A percentile compares a stretch with the other conserved stretches of the same genome.
These are phyloP conservation scores for Cebidichthys violaceus DNA, from an alignment of 2,113 vertebrate species.

Conservation along the genomic window DNA sequence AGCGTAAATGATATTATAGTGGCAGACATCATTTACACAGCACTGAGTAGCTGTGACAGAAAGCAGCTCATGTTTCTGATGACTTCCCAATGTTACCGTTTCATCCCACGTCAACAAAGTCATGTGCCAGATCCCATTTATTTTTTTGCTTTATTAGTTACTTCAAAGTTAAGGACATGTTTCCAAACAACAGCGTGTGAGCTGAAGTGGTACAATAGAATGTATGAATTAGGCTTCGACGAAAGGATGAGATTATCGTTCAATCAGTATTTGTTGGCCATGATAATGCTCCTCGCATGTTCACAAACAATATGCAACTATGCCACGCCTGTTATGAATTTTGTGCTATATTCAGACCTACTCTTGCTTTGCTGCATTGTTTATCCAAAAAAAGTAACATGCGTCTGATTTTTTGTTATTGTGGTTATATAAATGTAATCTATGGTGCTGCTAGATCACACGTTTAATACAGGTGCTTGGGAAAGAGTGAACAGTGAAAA, in stretches of 20 bases:
- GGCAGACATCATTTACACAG: conserved; percentile 43
- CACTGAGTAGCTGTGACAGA: conserved; percentile 45
- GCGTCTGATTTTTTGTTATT: background rate
- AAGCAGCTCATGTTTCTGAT: conserved; percentile 64
- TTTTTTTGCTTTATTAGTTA: background rate
- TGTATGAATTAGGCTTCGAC: background rate
- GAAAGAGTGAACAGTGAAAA: too few relatives aligned
- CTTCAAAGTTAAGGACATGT: conserved; percentile 1
- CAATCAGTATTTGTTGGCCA: background rate
- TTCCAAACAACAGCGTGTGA: background rate
- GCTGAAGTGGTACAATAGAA: background rate
- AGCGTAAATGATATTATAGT: conserved; percentile 32
- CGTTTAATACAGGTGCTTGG: background rate
- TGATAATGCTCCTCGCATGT: background rate
- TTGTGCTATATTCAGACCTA: background rate
- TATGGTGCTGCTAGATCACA: background rate
- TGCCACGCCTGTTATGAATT: background rate
- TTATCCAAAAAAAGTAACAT: background rate
- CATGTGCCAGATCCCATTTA: background rate
- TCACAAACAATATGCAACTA: background rate
- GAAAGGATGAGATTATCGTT: background rate
- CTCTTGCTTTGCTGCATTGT: background rate
- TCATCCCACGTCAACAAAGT: conserved; percentile 29
- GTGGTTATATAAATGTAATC: background rate
- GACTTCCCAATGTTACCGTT: conserved; percentile 46